Conservation (phyloP, 2,113 vertebrate species). For the Scomber japonicus region DNA sequence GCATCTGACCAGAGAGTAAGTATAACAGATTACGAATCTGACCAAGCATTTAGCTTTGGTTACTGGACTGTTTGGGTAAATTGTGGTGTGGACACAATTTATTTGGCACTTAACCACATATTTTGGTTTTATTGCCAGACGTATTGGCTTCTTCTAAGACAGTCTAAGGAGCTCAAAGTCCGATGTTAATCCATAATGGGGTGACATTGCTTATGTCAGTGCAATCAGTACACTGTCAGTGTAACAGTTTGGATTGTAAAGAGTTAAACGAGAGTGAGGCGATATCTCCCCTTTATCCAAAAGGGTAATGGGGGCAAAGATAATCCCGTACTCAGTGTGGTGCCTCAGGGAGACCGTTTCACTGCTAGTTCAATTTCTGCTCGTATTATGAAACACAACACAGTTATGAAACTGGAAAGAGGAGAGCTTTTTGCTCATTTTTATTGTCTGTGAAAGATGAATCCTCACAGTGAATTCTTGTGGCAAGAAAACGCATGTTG, state of each 20-base stretch:
- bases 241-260: constrained; percentile 23
- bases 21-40: background rate
- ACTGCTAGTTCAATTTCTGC: constrained; percentile 61
- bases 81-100: background rate
- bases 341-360: constrained; percentile 65
- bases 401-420: constrained; percentile 67
- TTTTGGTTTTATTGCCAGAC: background rate
- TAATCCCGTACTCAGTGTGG: constrained; percentile 68
- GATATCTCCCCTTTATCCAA: constrained; percentile 57
- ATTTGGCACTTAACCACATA: background rate
- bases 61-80: background rate
- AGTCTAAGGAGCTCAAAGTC: constrained; percentile 17
- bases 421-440: constrained; percentile 41
- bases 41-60: background rate
- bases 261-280: constrained; percentile 55
- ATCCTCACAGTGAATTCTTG: constrained; percentile 28
- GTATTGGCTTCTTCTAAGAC: background rate
- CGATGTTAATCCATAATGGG: constrained; percentile 28
- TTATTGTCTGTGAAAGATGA: constrained; percentile 52
- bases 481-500: constrained; percentile 16
- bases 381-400: constrained; percentile 71
- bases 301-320: constrained; percentile 70
- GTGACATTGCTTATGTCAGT: constrained; percentile 22
- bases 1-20: background rate
- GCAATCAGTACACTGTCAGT: constrained; percentile 13